Evolutionary conservation across 2,888 invertebrate species (phyloP), one percentile per base, ranked within the genome.

Genomic region (Vanessa cardui): DNA sequence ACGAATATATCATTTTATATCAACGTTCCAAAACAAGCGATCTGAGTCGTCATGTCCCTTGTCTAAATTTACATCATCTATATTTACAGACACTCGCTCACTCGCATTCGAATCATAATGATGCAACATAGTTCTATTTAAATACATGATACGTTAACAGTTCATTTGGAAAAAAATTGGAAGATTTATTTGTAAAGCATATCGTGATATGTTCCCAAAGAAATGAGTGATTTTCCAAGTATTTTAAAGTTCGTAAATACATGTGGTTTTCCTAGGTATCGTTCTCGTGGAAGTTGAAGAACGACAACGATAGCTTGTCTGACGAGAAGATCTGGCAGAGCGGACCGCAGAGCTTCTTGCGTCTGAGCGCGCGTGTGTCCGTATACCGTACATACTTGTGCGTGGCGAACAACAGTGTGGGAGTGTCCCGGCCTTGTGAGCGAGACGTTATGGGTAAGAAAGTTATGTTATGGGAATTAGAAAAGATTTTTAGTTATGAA

Each of bases 261-360:
- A 39, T 39, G 12, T 39, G 39, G 12, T 18, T n/a, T 54, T 61
- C 64, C 18, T 84, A 95, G 94, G 94, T 94, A 18, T 94, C 95
- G 67, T 98, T 97, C 90, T 93, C 94, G 44, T 98, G 98, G 98
- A 95, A 95, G 78, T 94, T 97, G 71, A 97, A 97, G 87, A 96
- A 96, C 78, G 96, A 96, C 80, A 97, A 98, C 85, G 96, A 97
- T 86, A 96, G 96, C 15, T 90, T 95, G 9, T 94, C 94, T 2
- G 94, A 95, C 75, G 88, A 93, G 76, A 80, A 89, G 74, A 94
- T 95, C 72, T 93, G 94, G 78, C 85, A 88, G 59, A 71, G 74
- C 0, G 90, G 87, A 0, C 61, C 73, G 0, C 85, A 88, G 75
- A 94, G 94, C 77, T 93, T 94, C 84, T 94, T 98, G 0, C 78